Evolutionary conservation across 2,797 vertebrate species (phyloP).

Genomic region (Holocentrus rufus): DNA sequence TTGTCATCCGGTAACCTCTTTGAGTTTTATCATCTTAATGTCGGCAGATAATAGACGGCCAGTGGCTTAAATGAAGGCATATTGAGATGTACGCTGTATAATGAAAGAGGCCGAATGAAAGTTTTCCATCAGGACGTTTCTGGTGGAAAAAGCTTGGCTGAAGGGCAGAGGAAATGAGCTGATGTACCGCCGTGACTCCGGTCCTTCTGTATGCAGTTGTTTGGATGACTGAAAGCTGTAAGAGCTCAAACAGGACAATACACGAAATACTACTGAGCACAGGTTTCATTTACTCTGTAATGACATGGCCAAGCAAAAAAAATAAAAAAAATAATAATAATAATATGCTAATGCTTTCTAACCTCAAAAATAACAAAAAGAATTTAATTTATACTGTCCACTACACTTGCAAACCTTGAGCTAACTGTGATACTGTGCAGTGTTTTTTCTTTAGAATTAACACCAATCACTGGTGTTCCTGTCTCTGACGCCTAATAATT

Average conservation of each 20-base stretch:
- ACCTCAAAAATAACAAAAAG: conserved; percentile 22
- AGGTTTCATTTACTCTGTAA: conserved; percentile 43
- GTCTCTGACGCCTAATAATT: conserved; percentile 26
- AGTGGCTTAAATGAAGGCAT: conserved; percentile 55
- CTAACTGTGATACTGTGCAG: conserved; percentile 6
- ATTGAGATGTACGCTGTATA: conserved; percentile 41
- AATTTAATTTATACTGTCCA: conserved; percentile 18
- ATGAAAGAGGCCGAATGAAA: conserved; percentile 38
- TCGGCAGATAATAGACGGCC: conserved; percentile 60
- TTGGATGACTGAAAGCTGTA: conserved; percentile 15
- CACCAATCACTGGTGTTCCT: conserved; percentile 7
- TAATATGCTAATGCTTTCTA: conserved; percentile 23
- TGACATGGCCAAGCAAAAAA: conserved; percentile 31
- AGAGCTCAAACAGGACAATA: conserved; percentile 16
- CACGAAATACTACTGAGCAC: conserved; percentile 29
- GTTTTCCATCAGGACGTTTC: conserved; percentile 36
- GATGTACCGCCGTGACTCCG: conserved; percentile 4
- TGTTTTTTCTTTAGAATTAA: conserved; percentile 1
- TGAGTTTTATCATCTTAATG: conserved; percentile 68
- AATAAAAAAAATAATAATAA: no score
- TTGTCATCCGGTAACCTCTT: conserved; percentile 64
- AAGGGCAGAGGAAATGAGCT: conserved; percentile 17
- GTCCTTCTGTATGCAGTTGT: conserved; percentile 10
- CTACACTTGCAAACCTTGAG: conserved; percentile 19
- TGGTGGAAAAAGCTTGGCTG: conserved; percentile 38